Evolutionary conservation across 2,113 vertebrate species (phyloP).

Genomic region (Gila orcuttii): DNA sequence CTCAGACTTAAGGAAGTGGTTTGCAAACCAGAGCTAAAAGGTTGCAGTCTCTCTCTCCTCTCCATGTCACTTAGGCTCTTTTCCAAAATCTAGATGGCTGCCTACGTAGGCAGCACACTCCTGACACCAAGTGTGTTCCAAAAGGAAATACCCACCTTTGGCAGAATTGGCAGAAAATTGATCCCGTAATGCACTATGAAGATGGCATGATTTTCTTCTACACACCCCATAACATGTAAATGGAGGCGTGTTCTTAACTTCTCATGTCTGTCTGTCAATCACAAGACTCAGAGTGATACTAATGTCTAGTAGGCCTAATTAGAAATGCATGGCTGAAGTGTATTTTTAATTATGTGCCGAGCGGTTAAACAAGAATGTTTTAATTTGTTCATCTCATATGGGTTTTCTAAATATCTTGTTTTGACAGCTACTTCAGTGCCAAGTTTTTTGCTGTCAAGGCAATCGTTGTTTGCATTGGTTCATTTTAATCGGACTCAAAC

Average conservation of each 20-base stretch:
- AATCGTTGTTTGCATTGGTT: background rate
- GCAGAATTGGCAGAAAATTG: background rate
- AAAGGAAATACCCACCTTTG: background rate
- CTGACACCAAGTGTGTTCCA: background rate
- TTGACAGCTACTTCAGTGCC: background rate
- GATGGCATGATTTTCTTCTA: background rate
- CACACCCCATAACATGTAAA: background rate
- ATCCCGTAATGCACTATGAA: background rate
- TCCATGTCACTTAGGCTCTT: background rate
- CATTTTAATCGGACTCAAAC: background rate
- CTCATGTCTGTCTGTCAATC: background rate
- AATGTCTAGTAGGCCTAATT: background rate
- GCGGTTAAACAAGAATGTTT: background rate
- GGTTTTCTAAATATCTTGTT: background rate
- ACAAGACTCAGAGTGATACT: background rate
- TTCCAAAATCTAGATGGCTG: conserved; percentile 1
- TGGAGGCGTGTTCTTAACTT: background rate
- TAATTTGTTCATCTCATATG: background rate
- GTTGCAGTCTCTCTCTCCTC: conserved; percentile 6
- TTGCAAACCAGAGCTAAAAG: conserved; percentile 61
- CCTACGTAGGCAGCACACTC: background rate
- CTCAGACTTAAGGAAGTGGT: conserved; percentile 64
- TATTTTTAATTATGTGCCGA: background rate
- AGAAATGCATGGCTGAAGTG: background rate
- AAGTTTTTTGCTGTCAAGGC: background rate